Base-by-base conservation (phyloP, 2,113 vertebrate genomes). In the Xenopus laevis region DNA sequence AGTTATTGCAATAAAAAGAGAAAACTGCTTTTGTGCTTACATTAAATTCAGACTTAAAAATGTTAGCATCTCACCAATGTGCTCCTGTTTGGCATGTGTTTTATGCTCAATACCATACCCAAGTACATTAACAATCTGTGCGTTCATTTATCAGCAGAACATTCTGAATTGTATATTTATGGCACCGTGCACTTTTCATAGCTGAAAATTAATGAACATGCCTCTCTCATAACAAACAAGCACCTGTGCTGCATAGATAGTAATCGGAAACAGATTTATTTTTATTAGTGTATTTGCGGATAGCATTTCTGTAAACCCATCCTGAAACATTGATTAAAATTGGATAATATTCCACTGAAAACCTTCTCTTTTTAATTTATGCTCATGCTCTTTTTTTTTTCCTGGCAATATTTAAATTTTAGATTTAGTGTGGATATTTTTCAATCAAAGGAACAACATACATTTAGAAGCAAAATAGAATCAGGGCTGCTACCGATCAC, bases 131-230 rank as follows among this genome's bases (percentile, higher is more conserved):
- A 95, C 93, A 95, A 95, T 94, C 94, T 93, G 95, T 91, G 93
- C 93, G 87, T 95, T 95, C 95, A 97, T 98, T 97, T 96, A 97
- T 96, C 96, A 97, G 96, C 90, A 87, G 91, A 90, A 93, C 91
- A 91, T 94, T 95, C 92, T 94, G 95, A 97, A 95, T 94, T 93
- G 92, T 92, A 88, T 93, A 94, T 98, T 98, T 96, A 97, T 94
- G 96, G 96, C 95, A 93, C 92, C 86, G 93, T 96, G 95, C 94
- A 95, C 96, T 97, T 96, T 95, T 95, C 97, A 94, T 92, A 90
- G 96, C 94, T 92, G 96, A 95, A 95, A 99, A 99, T 98, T 97
- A 99, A 99, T 98, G 95, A 98, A 99, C 96, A 97, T 95, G 94
- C 94, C 95, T 97, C 93, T 93, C 95, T 96, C 91, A 92, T 95